These are phyloP conservation scores for Pipistrellus kuhlii DNA, from an alignment of 2,797 vertebrate genomes.

Conservation along the genomic window DNA sequence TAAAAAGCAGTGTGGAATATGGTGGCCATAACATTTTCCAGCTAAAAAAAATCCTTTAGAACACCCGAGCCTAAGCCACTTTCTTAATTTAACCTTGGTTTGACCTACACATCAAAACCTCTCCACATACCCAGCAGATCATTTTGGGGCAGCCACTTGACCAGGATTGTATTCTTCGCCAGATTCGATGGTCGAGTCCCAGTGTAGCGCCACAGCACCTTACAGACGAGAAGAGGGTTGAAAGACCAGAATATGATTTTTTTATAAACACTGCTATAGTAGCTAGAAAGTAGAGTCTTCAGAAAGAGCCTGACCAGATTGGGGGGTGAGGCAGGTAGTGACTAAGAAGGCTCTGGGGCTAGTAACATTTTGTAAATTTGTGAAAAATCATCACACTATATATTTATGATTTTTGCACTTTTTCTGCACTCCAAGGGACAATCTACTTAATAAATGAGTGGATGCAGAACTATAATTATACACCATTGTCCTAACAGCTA, in stretches of 20 bases:
- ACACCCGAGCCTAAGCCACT: neutral
- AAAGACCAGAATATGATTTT: neutral
- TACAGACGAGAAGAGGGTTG: neutral
- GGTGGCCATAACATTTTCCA: neutral
- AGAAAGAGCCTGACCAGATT: neutral
- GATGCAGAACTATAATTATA: neutral
- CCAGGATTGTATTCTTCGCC: constrained; percentile 92
- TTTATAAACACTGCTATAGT: neutral
- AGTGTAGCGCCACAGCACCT: constrained; percentile 95
- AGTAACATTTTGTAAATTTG: neutral
- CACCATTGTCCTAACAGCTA: neutral
- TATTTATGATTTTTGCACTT: neutral
- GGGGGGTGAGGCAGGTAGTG: too few species aligned
- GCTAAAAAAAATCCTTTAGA: neutral
- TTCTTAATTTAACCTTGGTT: neutral
- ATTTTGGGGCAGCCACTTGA: constrained; percentile 97
- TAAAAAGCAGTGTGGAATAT: neutral
- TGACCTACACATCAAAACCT: neutral
- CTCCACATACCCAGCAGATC: constrained; percentile 93
- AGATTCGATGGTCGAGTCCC: constrained; percentile 88
- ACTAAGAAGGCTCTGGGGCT: neutral
- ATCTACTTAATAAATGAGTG: neutral
- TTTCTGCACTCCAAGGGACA: neutral
- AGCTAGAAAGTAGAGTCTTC: neutral
- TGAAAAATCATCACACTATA: neutral